Evolutionary conservation across 2,888 invertebrate species (phyloP), one percentile per base, ranked within the genome.

Genomic region (Dasypolia templi): DNA sequence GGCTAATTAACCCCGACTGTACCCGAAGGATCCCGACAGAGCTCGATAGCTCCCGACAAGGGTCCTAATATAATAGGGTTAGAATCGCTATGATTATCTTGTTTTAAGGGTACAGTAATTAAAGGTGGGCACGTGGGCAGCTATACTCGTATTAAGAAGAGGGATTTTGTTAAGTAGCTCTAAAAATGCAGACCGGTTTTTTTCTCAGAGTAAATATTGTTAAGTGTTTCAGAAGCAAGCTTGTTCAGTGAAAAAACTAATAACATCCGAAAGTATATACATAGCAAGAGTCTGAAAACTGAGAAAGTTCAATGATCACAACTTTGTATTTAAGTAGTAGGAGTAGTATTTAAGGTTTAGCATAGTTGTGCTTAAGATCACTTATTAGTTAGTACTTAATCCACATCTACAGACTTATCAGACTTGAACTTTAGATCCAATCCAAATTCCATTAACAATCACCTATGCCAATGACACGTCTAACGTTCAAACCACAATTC

Each of bases 1-100:
- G 85, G 77, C 90, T 93, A 92, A 93, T 93, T 92, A 92, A 92
- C 92, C 92, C 91, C 86, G 88, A 86, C 87, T 85, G 83, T 89
- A 87, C 89, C 84, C 81, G 75, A 65, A 72, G 63, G 55, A 59
- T 29, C 55, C 56, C 80, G 68, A 55, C 14, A 6, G 39, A 32
- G 9, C 42, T 44, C 79, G 72, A 77, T 26, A 26, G 26, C 55
- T 3, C 55, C 65, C 73, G 62, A 71, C 12, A 61, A 81, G 72
- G 79, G 82, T 64, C 69, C 62, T 63, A 76, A 59, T 72, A 67
- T 75, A 82, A 82, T 82, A 82, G 82, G 82, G 75, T 75, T 82
- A 82, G 79, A 75, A 82, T 82, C 81, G 81, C 70, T 56, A 69
- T 69, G 82, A 82, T 82, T 82, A 82, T 82, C 82, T 82, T 72